A percentile compares a stretch with the other conserved stretches of the same genome.
phyloP scores from a whole-genome alignment of 2,888 invertebrate genomes.

The Cabera pusaria region DNA sequence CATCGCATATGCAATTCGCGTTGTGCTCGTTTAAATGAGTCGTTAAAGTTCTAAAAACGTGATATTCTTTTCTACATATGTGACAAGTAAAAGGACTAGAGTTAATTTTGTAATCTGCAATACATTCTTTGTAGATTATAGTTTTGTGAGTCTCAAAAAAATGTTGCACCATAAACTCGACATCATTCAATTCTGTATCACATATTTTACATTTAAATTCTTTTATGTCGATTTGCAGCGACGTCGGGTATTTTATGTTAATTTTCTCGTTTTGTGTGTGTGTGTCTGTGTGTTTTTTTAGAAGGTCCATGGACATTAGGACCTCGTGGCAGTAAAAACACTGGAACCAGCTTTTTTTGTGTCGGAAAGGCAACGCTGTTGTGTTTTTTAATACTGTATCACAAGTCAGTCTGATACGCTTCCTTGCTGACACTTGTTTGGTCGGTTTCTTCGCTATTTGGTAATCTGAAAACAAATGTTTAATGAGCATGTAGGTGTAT shows the following conservation, averaged over 20 bases:
- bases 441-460: too few species aligned
- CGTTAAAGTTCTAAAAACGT: slow-evolving; percentile 66
- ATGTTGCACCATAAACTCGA: slow-evolving; percentile 55
- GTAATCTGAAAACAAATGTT: too few species aligned
- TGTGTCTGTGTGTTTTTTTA: slow-evolving; percentile 49
- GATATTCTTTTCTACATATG: slow-evolving; percentile 58
- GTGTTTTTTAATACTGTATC: slow-evolving; percentile 56
- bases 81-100: slow-evolving; percentile 62
- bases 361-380: slow-evolving; percentile 70
- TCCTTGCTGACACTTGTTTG: slow-evolving; percentile 64
- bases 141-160: slow-evolving; percentile 53
- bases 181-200: slow-evolving; percentile 50
- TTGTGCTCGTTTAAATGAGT: slow-evolving; percentile 78
- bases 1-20: slow-evolving; percentile 73
- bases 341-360: slow-evolving; percentile 73
- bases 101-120: slow-evolving; percentile 68
- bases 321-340: slow-evolving; percentile 68
- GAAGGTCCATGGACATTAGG: slow-evolving; percentile 59
- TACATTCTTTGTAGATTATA: slow-evolving; percentile 63
- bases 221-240: slow-evolving; percentile 69
- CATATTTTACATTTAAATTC: slow-evolving; percentile 62
- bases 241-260: slow-evolving; percentile 66
- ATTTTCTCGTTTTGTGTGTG: slow-evolving; percentile 55
- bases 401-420: slow-evolving; percentile 59
- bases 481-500: too few species aligned